Evolutionary conservation across 2,113 vertebrate genomes (phyloP), one percentile per base, ranked within the genome.

Genomic region (Anguilla rostrata): DNA sequence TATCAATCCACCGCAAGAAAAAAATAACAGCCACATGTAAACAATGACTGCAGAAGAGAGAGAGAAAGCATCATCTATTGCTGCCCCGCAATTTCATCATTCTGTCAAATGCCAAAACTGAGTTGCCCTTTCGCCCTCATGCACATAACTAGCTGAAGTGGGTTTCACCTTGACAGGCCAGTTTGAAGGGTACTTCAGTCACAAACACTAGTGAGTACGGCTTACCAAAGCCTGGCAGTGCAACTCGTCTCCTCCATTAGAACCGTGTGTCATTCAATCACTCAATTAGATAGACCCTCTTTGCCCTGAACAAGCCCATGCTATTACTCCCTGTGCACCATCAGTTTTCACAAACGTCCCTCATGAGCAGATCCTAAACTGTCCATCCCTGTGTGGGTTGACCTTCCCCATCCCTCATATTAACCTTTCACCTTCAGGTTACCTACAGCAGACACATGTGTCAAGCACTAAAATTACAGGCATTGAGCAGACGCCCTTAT

Each of bases 261-360:
- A 88, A 57, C 41, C 78, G 80, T 49, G 78, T 75, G 86, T 89
- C 88, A 89, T 80, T 90, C 86, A 89, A 85, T 84, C 88, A 81
- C 78, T 39, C 26, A 56, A 66, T 86, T 86, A 88, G 57, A 11
- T 86, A 88, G 57, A 11, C 63, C 56, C 79, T 66, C 12, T 75
- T 78, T 82, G 81, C 46, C 83, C 83, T 71, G 34, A 66, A 49
- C 78, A 34, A 46, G 26, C 78, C 75, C 34, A 39, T 29, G 78
- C 5, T 41, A 14, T 16, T n/a, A 26, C 71, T 39, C 49, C 34
- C 66, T 49, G 20, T 18, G 6, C 46, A 39, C 41, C 22, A 56
- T 46, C 71, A 22, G 71, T 29, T 39, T 18, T 78, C 14, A 8
- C 16, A 6, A 60, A 66, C 71, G 18, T 78, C 86, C 71, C 14